These are phyloP conservation scores for Nebria salina DNA, from an alignment of 2,888 invertebrate species.

Conservation along the genomic window DNA sequence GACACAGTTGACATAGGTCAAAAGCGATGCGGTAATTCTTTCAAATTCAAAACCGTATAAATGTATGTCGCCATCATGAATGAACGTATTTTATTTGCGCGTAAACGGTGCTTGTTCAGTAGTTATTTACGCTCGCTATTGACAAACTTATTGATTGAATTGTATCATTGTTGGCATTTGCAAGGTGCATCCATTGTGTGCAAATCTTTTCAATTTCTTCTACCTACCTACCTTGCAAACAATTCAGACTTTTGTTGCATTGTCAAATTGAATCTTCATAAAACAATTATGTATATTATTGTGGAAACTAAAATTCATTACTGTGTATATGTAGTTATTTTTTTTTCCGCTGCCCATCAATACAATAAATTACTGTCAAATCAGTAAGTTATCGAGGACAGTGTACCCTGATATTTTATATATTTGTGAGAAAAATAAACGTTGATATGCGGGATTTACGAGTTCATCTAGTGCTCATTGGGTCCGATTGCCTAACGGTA, in stretches of 20 bases:
- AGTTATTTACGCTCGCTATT: conserved; percentile 3
- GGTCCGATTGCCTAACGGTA: conserved; percentile 17
- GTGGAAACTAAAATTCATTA: no score
- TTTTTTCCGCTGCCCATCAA: no score
- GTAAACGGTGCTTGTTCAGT: not conserved
- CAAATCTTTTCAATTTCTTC: no score
- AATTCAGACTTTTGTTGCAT: no score
- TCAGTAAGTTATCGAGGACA: conserved; percentile 38
- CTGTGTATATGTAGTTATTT: no score
- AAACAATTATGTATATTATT: no score
- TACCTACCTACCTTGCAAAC: no score
- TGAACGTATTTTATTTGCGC: conserved; percentile 12
- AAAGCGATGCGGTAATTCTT: conserved; percentile 9
- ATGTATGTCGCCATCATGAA: conserved; percentile 10
- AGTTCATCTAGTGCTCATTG: conserved; percentile 53
- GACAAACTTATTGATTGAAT: conserved; percentile 2
- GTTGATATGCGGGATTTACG: conserved; percentile 55
- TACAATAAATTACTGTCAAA: conserved; percentile 42
- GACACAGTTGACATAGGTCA: conserved; percentile 12
- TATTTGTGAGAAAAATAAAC: conserved; percentile 55
- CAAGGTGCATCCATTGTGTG: not conserved
- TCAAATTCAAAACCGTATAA: conserved; percentile 8
- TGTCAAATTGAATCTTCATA: no score
- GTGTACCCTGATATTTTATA: conserved; percentile 46
- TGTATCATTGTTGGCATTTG: not conserved